Base-by-base conservation (phyloP, 2,797 vertebrate genomes). In the Crocidura indochinensis region DNA sequence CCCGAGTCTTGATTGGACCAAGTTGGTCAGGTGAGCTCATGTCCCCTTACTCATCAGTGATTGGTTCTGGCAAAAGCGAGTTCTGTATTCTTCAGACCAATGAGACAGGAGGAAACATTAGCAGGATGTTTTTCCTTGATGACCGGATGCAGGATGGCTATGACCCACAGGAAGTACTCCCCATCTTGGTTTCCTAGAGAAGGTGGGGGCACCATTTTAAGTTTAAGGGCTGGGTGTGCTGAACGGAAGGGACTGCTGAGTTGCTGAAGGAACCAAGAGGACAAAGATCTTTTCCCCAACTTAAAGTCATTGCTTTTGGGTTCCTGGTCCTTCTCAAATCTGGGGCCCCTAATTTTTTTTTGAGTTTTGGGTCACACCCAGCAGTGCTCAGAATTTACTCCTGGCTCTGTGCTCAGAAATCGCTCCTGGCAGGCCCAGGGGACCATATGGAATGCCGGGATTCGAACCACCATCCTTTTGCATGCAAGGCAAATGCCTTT, bases 31-130 rank as follows among this genome's bases (percentile, higher is more conserved):
- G 67, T 11, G 29, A 62, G 17, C 51, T 65, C 60, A n/a, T 31
- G 0, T 47, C n/a, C 51, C 51, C 44, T 62, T 17, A 53, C 51
- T 79, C 27, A 31, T 44, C 68, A 80, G 47, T 51, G 82, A 77
- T 11, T 87, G 85, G 71, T 12, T 93, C 38, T 71, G 56, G 75
- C 31, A 29, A 94, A 88, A 86, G n/a, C 65, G 38, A 1, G 46
- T 6, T 73, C 47, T 26, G 14, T 46, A 78, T 24, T 68, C 38
- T 38, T 81, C 78, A 75, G 81, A 68, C 79, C 91, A 89, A 68
- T 69, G 85, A 92, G 53, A 79, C 14, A 14, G 6, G 47, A 81
- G 22, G 47, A 82, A 47, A 80, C 38, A 49, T 22, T 22, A 19
- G 15, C n/a, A 69, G 19, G 60, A 0, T 15, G 71, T 47, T 49